A percentile compares a stretch with the other conserved stretches of the same genome.
Conservation (phyloP, 2,888 invertebrate genomes). For the Melanostoma scalare region DNA sequence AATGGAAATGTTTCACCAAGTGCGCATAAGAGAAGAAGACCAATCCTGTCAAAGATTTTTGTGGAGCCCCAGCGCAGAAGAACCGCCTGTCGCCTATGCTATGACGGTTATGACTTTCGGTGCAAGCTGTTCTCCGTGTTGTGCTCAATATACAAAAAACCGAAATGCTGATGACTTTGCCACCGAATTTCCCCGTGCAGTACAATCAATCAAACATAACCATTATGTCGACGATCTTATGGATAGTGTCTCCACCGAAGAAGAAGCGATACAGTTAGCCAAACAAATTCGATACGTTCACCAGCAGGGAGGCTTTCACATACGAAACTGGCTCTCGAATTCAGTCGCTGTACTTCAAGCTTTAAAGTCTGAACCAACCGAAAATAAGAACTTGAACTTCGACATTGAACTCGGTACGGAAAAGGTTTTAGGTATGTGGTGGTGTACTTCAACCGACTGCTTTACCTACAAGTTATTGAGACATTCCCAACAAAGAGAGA, state of each 20-base stretch:
- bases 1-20: too few species aligned
- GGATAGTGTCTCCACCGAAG: constrained; percentile 1
- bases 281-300: constrained; percentile 49
- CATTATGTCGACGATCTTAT: constrained; percentile 68
- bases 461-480: too few species aligned
- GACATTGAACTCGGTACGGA: constrained; percentile 32
- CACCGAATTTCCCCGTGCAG: constrained; percentile 55
- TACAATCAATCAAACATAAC: constrained; percentile 47
- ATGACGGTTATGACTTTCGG: too few species aligned
- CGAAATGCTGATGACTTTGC: constrained; percentile 31
- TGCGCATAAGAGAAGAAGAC: too few species aligned
- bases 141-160: constrained; percentile 36
- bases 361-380: not conserved
- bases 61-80: too few species aligned
- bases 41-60: too few species aligned
- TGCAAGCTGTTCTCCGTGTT: too few species aligned
- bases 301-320: too few species aligned
- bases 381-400: constrained; percentile 1
- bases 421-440: constrained; percentile 26
- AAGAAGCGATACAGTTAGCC: constrained; percentile 62
- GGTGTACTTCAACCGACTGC: too few species aligned
- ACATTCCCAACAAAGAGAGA: too few species aligned
- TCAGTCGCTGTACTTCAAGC: not conserved
- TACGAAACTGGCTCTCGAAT: too few species aligned
- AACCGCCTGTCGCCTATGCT: too few species aligned